Evolutionary conservation across 2,113 vertebrate genomes (phyloP).

Genomic region (Solea senegalensis): DNA sequence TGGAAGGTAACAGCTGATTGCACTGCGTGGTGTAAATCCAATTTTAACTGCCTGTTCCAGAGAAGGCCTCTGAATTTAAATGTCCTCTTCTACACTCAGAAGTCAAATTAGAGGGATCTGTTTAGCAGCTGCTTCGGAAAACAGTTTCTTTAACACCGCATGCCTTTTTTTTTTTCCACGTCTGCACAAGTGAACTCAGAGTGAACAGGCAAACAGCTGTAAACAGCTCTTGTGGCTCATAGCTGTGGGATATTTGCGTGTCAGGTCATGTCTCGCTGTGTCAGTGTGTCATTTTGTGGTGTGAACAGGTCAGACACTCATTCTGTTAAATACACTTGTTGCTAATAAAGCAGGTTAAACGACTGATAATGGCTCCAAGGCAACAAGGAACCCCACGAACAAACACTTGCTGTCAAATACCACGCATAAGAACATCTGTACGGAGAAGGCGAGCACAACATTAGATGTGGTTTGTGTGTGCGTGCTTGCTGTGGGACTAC

Average conservation of each 20-base stretch:
- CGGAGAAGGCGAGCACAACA: neutral
- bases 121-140: slow-evolving; percentile 28
- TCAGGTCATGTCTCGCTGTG: slow-evolving; percentile 5
- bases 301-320: slow-evolving; percentile 17
- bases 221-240: slow-evolving; percentile 19
- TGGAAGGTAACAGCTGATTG: neutral
- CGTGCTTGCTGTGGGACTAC: slow-evolving; percentile 29
- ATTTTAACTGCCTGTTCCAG: neutral
- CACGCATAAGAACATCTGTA: neutral
- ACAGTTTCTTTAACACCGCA: slow-evolving; percentile 19
- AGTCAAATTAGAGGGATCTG: slow-evolving; percentile 12
- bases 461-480: slow-evolving; percentile 11
- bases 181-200: neutral
- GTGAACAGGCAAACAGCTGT: neutral
- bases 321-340: neutral
- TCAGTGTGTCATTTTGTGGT: slow-evolving; percentile 8
- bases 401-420: neutral
- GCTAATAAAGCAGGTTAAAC: neutral
- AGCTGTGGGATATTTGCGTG: slow-evolving; percentile 57
- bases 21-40: neutral
- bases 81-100: neutral
- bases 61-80: neutral
- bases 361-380: neutral
- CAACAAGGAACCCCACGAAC: too few relatives aligned
- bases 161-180: neutral